These are phyloP conservation scores for Hipparchia semele DNA, from an alignment of 2,888 invertebrate genomes.

Conservation along the genomic window DNA sequence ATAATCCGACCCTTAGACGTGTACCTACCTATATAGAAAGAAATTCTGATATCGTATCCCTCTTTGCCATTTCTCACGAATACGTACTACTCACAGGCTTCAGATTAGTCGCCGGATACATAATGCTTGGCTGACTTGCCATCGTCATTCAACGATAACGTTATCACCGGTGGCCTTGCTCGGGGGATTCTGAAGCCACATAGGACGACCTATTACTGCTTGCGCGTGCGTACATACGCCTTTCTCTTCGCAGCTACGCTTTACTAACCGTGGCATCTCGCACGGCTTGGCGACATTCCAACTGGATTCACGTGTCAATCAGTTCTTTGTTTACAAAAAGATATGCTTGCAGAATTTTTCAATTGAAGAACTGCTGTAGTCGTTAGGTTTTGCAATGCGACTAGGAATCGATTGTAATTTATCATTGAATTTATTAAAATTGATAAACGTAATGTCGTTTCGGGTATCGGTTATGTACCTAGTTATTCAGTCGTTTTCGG, in stretches of 20 bases:
- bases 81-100: not conserved
- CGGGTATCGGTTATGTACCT: too few relatives aligned
- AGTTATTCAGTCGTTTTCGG: too few relatives aligned
- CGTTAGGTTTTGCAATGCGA: not conserved
- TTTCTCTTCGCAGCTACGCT: slow-evolving; percentile 37
- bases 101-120: slow-evolving; percentile 13
- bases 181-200: slow-evolving; percentile 69
- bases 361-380: not conserved
- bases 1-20: not conserved
- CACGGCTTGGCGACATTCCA: slow-evolving; percentile 37
- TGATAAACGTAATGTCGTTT: too few relatives aligned
- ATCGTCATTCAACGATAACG: slow-evolving; percentile 61
- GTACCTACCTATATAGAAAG: not conserved
- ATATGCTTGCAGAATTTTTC: not conserved
- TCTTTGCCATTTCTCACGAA: slow-evolving; percentile 1
- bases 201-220: slow-evolving; percentile 45
- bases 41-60: slow-evolving; percentile 6
- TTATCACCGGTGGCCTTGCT: slow-evolving; percentile 79
- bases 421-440: too few relatives aligned
- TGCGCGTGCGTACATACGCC: slow-evolving; percentile 36
- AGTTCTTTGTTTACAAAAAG: slow-evolving; percentile 21
- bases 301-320: slow-evolving; percentile 31
- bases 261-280: slow-evolving; percentile 21
- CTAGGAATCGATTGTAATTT: too few relatives aligned
- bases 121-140: slow-evolving; percentile 47